Conservation (phyloP, 1,140 invertebrate genomes). For the Penaeus chinensis region DNA sequence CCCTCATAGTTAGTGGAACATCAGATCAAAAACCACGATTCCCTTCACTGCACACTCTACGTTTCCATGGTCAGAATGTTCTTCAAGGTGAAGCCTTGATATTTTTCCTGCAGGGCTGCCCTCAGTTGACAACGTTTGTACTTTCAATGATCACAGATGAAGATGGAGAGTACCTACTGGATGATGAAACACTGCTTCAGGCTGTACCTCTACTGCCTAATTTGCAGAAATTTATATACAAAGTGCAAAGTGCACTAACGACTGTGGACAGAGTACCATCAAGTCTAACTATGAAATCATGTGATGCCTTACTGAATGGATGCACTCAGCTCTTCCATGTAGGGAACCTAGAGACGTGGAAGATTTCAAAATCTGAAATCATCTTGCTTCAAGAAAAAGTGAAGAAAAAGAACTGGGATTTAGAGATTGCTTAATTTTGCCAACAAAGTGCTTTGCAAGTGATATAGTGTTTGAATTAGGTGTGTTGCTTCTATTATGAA, state of each 20-base stretch:
- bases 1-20: constrained; percentile 27
- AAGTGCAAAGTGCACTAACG: constrained; percentile 51
- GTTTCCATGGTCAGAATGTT: constrained; percentile 49
- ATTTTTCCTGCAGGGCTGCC: constrained; percentile 31
- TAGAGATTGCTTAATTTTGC: constrained; percentile 21
- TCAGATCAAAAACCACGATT: constrained; percentile 18
- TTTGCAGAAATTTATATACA: constrained; percentile 55
- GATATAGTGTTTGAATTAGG: no score
- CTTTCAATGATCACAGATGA: constrained; percentile 55
- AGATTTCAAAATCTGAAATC: constrained; percentile 40
- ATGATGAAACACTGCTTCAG: constrained; percentile 34
- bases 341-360: constrained; percentile 53
- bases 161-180: constrained; percentile 31
- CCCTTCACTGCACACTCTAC: constrained; percentile 36
- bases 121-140: constrained; percentile 35
- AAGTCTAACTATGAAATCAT: constrained; percentile 41
- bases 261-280: constrained; percentile 34
- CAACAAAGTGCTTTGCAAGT: no score
- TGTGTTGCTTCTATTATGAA: no score
- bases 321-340: constrained; percentile 38
- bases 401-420: constrained; percentile 42
- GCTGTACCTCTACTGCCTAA: constrained; percentile 36
- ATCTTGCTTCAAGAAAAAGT: constrained; percentile 23
- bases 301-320: constrained; percentile 34
- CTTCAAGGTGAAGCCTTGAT: constrained; percentile 37